Base-by-base conservation (phyloP, 1,140 invertebrate genomes). In the Listronotus oregonensis region DNA sequence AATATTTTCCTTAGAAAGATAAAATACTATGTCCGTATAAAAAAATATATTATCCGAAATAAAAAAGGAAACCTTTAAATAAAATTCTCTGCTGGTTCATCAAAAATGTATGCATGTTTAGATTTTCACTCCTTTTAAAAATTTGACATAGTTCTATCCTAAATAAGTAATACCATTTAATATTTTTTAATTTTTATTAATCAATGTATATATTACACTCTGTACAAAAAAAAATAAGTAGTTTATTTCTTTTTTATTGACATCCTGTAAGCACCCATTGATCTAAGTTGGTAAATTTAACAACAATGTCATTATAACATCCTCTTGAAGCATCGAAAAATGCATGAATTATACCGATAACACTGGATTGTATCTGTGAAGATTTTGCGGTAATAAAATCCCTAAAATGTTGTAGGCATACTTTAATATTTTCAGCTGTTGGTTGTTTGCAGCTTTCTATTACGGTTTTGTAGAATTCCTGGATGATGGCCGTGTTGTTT, bases 221-320 rank as follows among this genome's bases (percentile, higher is more conserved):
- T n/a, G n/a, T n/a, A n/a, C n/a, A n/a, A n/a, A n/a, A n/a, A n/a
- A n/a, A n/a, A n/a, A n/a, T n/a, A n/a, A n/a, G n/a, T n/a, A n/a
- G 21, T 27, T 27, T 27, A 27, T 27, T 27, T 27, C 21, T 27
- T 3, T 1, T 27, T 27, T 27, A 27, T 21, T 47, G 3, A 17
- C 62, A 64, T 34, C 62, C 62, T 18, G 34, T 55, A 10, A 47
- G 32, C 4, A 64, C 52, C 27, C 49, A 64, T 27, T 55, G n/a
- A 34, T 65, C 46, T 34, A 57, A 58, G 21, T 59, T 59, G 15
- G 6, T 9, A n/a, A 59, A 18, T 47, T 32, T 46, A 17, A 47
- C 43, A 18, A 34, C 49, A 4, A 57, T 15, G 15, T 18, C 9
- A 6, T 43, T 31, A 8, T 59, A 7, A 17, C 62, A 64, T n/a